Percentiles rank a stretch among this genome's conserved stretches.
phyloP scores from a whole-genome alignment of 2,797 vertebrate species.

The Myiotriccus ornatus region DNA sequence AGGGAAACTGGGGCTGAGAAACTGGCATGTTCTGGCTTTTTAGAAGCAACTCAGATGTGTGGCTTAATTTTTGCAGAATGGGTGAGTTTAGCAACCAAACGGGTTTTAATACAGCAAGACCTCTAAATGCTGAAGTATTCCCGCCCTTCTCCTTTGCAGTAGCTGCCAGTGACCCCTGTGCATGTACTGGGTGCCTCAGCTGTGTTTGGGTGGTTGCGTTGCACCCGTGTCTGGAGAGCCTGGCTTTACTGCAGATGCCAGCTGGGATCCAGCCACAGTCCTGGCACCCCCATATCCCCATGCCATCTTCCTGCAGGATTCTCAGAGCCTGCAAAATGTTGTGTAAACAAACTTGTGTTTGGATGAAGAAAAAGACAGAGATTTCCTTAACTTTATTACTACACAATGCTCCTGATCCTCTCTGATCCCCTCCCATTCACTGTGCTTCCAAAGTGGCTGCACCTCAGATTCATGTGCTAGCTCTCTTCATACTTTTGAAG shows the following conservation, averaged over 20 bases:
- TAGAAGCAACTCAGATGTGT: fast-evolving
- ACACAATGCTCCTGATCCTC: neutral
- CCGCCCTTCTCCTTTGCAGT: neutral
- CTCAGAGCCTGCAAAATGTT: neutral
- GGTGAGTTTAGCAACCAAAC: neutral
- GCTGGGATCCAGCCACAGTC: neutral
- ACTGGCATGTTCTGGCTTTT: neutral
- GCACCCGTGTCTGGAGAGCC: fast-evolving
- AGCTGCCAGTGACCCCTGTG: neutral
- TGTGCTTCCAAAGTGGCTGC: neutral
- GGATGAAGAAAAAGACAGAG: neutral
- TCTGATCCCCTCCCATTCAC: neutral
- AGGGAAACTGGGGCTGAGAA: neutral
- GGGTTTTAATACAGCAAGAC: neutral
- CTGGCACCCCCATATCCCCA: fast-evolving
- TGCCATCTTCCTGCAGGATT: neutral
- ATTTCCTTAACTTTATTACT: neutral
- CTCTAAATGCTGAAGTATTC: neutral
- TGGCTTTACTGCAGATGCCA: fast-evolving
- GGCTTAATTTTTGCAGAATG: neutral
- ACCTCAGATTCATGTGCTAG: neutral
- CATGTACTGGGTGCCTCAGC: fast-evolving
- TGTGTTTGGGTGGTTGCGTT: fast-evolving
- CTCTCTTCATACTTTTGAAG: neutral
- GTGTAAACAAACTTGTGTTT: neutral